These are phyloP conservation scores for Drosophila rufa DNA, from an alignment of 1,140 invertebrate species.

Conservation along the genomic window DNA sequence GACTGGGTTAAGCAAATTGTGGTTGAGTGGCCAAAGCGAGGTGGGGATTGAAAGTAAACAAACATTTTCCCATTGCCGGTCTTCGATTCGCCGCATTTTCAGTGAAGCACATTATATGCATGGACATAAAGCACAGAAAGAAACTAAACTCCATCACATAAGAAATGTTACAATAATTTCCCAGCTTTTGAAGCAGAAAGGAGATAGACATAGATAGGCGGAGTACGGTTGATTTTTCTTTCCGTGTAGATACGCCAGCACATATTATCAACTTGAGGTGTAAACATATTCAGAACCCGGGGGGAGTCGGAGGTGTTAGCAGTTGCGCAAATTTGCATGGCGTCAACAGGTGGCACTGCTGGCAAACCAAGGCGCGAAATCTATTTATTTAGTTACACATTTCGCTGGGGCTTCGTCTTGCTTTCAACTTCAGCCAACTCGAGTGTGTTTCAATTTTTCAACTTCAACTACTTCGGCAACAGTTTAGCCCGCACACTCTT, in stretches of 20 bases:
- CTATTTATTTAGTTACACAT: slow-evolving; percentile 76
- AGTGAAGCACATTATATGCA: slow-evolving; percentile 18
- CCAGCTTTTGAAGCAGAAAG: no score
- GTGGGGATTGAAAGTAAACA: slow-evolving; percentile 16
- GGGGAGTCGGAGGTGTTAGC: slow-evolving; percentile 33
- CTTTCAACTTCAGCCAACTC: slow-evolving; percentile 54
- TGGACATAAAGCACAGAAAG: background rate
- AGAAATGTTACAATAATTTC: no score
- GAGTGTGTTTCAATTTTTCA: slow-evolving; percentile 57
- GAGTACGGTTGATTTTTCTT: background rate
- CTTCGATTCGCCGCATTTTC: slow-evolving; percentile 34
- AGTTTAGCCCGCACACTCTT: slow-evolving; percentile 47
- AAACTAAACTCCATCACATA: no score
- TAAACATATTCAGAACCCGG: slow-evolving; percentile 52
- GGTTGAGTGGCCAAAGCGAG: slow-evolving; percentile 32
- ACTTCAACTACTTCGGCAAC: slow-evolving; percentile 61
- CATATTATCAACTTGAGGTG: slow-evolving; percentile 35
- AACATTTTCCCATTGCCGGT: slow-evolving; percentile 39
- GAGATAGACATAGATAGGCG: no score
- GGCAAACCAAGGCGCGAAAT: slow-evolving; percentile 56
- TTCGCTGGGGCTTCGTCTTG: slow-evolving; percentile 43
- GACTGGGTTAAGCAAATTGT: slow-evolving; percentile 47
- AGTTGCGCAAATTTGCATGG: slow-evolving; percentile 78
- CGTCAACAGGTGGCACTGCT: slow-evolving; percentile 73
- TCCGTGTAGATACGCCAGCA: slow-evolving; percentile 2